Percentiles rank a stretch among this genome's conserved stretches.
Conservation (phyloP, 2,888 invertebrate genomes). For the Drosophila putrida region DNA sequence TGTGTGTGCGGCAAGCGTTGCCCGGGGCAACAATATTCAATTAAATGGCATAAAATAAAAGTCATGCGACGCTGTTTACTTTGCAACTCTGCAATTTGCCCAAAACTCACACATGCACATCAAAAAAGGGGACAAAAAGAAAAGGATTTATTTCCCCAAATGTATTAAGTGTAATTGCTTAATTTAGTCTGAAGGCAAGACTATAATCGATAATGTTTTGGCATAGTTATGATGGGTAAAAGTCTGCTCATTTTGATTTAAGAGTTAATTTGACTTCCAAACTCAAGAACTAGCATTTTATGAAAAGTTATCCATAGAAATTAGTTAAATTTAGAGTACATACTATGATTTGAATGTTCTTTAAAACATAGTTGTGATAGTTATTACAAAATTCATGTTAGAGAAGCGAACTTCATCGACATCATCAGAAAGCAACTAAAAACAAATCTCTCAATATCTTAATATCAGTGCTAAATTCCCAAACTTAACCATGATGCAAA, state of each 20-base stretch:
- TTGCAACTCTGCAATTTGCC: conserved; percentile 37
- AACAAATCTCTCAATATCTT: neutral
- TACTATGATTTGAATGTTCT: too few relatives aligned
- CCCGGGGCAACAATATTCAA: conserved; percentile 61
- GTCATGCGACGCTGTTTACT: conserved; percentile 46
- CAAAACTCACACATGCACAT: conserved; percentile 2
- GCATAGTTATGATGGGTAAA: neutral
- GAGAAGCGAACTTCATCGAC: too few relatives aligned
- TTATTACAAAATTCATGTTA: neutral
- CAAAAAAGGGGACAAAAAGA: neutral
- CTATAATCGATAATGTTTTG: neutral
- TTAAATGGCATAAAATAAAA: conserved; percentile 56
- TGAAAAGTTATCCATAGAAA: too few relatives aligned
- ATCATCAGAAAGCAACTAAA: neutral
- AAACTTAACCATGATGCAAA: neutral
- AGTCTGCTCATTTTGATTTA: too few relatives aligned
- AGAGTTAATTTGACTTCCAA: too few relatives aligned
- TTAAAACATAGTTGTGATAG: neutral
- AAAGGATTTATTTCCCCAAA: neutral
- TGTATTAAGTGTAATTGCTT: neutral
- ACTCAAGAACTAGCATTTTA: too few relatives aligned
- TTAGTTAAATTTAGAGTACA: too few relatives aligned
- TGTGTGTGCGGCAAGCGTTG: conserved; percentile 34
- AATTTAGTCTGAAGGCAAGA: neutral
- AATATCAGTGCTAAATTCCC: too few relatives aligned